Evolutionary conservation across 1,140 invertebrate genomes (phyloP).

Genomic region (Rhagoletis zephyria): DNA sequence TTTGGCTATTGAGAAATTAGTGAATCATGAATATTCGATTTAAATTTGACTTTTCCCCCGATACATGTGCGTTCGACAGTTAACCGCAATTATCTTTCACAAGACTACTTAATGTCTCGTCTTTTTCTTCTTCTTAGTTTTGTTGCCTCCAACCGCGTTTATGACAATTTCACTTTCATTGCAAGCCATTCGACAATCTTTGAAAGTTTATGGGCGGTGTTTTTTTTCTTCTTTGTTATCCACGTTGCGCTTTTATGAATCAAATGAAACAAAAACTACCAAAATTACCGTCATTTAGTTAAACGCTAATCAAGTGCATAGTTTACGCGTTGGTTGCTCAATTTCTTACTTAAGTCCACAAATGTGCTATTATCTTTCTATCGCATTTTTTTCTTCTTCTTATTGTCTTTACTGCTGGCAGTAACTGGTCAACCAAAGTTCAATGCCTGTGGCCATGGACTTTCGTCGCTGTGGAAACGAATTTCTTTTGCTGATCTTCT

Average conservation of each 20-base stretch:
- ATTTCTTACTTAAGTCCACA: background rate
- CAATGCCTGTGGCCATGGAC: background rate
- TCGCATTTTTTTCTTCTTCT: background rate
- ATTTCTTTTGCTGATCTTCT: background rate
- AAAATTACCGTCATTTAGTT: constrained; percentile 23
- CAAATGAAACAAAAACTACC: background rate
- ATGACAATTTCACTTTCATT: constrained; percentile 50
- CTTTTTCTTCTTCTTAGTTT: background rate
- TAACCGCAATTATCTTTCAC: background rate
- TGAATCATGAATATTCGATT: constrained; percentile 29
- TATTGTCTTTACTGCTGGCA: background rate
- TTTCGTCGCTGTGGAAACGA: background rate
- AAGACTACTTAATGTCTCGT: background rate
- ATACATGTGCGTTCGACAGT: background rate
- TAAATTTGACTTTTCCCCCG: background rate
- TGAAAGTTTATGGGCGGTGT: background rate
- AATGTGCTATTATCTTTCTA: background rate
- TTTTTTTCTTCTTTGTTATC: background rate
- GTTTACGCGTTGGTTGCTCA: background rate
- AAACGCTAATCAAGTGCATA: background rate
- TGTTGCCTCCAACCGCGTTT: background rate
- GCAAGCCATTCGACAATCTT: background rate
- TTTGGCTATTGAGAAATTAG: background rate
- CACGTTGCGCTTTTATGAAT: background rate
- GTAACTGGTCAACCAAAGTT: background rate